Conservation (phyloP, 2,888 invertebrate genomes). For the Leucophenga montana region DNA sequence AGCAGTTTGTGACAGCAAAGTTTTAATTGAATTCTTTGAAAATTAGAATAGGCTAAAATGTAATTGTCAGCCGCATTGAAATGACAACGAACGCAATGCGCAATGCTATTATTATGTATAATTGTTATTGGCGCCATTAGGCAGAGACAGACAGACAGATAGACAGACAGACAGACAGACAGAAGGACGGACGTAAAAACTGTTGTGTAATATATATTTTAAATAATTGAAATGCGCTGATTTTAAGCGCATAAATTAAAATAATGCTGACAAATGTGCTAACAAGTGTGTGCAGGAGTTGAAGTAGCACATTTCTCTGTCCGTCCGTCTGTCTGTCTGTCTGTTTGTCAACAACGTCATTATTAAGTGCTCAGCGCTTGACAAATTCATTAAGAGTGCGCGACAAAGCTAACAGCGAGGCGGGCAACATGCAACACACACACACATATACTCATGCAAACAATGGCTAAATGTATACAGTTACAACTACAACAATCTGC, state of each 20-base stretch:
- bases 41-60: constrained; percentile 55
- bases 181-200: too few species aligned
- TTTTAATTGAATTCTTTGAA: constrained; percentile 62
- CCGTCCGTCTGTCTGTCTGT: background rate
- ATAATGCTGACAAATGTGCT: constrained; percentile 5
- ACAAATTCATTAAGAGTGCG: constrained; percentile 59
- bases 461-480: background rate
- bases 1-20: constrained; percentile 37
- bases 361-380: constrained; percentile 51
- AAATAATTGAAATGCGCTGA: background rate
- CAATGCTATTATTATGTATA: too few species aligned
- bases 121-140: too few species aligned
- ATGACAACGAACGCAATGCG: background rate
- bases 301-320: background rate
- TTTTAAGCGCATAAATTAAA: background rate
- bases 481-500: constrained; percentile 1
- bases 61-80: constrained; percentile 47
- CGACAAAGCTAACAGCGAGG: constrained; percentile 38
- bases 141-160: too few species aligned
- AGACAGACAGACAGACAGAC: too few species aligned
- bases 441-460: constrained; percentile 27
- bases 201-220: too few species aligned
- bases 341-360: constrained; percentile 38
- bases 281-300: constrained; percentile 5
- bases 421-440: too few species aligned